These are phyloP conservation scores for Neoascia interrupta DNA, from an alignment of 2,888 invertebrate genomes.

Conservation along the genomic window DNA sequence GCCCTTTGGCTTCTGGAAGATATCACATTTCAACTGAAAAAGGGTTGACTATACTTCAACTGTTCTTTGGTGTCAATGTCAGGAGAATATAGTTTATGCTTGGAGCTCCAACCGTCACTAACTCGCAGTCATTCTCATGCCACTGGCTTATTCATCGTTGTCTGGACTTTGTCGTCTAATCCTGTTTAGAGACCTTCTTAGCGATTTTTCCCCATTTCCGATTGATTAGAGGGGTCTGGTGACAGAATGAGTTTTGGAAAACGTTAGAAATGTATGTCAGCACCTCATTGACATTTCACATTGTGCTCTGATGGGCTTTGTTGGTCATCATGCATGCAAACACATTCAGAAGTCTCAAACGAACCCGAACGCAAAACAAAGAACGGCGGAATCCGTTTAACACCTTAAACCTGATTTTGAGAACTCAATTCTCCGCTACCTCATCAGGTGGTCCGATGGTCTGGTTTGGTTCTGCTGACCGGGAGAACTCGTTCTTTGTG, in stretches of 20 bases:
- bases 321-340: no score
- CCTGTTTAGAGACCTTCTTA: constrained; percentile 6
- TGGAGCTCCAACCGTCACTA: no score
- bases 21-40: constrained; percentile 56
- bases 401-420: constrained; percentile 61
- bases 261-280: constrained; percentile 2
- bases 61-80: constrained; percentile 27
- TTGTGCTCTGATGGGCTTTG: no score
- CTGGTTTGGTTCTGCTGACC: constrained; percentile 19
- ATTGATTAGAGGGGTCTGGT: background rate
- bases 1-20: constrained; percentile 56
- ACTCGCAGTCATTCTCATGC: constrained; percentile 27
- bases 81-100: constrained; percentile 33
- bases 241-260: background rate
- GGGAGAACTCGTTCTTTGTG: constrained; percentile 45
- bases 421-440: constrained; percentile 51
- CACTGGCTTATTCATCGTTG: no score
- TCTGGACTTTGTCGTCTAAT: constrained; percentile 1
- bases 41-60: constrained; percentile 40
- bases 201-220: constrained; percentile 13
- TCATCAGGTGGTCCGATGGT: constrained; percentile 35
- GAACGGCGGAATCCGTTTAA: constrained; percentile 41
- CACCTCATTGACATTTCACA: constrained; percentile 18
- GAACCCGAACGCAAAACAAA: constrained; percentile 23
- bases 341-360: background rate